Evolutionary conservation across 1,140 invertebrate genomes (phyloP).

Genomic region (Drosophila nigromelanica): DNA sequence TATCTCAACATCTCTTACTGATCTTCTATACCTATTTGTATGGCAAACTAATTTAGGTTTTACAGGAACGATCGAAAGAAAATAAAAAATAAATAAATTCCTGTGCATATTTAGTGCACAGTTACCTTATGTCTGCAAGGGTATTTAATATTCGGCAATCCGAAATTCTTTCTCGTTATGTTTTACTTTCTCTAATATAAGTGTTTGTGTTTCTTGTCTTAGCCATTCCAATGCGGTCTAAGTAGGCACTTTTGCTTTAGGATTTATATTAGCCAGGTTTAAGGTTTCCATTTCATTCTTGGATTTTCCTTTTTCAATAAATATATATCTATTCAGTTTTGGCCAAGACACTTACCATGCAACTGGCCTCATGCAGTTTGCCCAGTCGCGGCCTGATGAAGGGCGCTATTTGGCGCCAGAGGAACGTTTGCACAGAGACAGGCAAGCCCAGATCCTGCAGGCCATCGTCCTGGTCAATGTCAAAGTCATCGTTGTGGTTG

Average conservation of each 20-base stretch:
- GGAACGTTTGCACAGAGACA: constrained; percentile 98
- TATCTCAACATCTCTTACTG: no score
- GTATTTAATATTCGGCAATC: constrained; percentile 1
- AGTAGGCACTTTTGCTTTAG: constrained; percentile 6
- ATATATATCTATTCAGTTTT: neutral
- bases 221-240: constrained; percentile 1
- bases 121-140: neutral
- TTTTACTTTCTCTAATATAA: neutral
- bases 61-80: no score
- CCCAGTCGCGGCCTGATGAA: constrained; percentile 96
- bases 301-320: neutral
- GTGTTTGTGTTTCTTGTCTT: neutral
- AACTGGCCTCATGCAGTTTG: constrained; percentile 97
- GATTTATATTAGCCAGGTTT: constrained; percentile 15
- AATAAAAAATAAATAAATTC: no score
- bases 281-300: neutral
- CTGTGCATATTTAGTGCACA: neutral
- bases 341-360: constrained; percentile 90
- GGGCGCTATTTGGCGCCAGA: constrained; percentile 98
- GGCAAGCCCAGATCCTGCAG: constrained; percentile 92
- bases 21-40: no score
- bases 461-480: constrained; percentile 85
- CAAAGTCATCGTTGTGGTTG: constrained; percentile 83
- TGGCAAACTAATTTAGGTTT: no score
- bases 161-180: neutral